phyloP scores from a whole-genome alignment of 2,797 vertebrate species.

The Echeneis naucrates region DNA sequence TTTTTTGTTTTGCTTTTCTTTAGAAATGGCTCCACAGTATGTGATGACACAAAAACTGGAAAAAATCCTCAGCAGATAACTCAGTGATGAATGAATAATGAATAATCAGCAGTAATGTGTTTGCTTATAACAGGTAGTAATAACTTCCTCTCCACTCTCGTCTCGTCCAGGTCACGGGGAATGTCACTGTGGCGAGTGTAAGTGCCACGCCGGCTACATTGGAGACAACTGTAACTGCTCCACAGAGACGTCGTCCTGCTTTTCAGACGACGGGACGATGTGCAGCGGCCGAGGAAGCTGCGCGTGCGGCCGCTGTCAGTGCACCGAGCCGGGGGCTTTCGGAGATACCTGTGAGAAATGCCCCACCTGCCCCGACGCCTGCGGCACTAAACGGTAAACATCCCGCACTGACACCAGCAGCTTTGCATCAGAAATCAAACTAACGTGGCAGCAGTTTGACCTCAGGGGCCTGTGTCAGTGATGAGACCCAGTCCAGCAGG shows the following conservation, averaged over 20 bases:
- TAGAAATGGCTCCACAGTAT: no score
- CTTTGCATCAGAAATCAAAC: neutral
- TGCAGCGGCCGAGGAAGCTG: constrained; percentile 93
- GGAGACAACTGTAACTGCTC: constrained; percentile 99
- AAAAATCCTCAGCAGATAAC: no score
- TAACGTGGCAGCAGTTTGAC: no score
- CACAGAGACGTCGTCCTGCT: constrained; percentile 86
- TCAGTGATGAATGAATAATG: no score
- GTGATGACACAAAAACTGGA: no score
- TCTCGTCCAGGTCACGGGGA: constrained; percentile 89
- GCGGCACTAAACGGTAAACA: constrained; percentile 92
- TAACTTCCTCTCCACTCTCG: neutral
- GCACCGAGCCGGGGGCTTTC: constrained; percentile 93
- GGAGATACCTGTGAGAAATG: constrained; percentile 96
- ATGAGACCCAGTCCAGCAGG: neutral
- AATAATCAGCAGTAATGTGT: neutral
- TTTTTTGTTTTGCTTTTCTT: neutral
- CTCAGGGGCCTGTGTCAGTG: neutral
- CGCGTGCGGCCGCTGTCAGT: constrained; percentile 91
- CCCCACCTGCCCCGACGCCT: constrained; percentile 95
- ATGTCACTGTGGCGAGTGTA: constrained; percentile 96
- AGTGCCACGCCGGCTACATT: constrained; percentile 91
- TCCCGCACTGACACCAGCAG: neutral
- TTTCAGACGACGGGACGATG: constrained; percentile 89
- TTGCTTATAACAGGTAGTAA: neutral